Base-by-base conservation (phyloP, 1,140 invertebrate genomes). In the Trichonephila inaurata region DNA sequence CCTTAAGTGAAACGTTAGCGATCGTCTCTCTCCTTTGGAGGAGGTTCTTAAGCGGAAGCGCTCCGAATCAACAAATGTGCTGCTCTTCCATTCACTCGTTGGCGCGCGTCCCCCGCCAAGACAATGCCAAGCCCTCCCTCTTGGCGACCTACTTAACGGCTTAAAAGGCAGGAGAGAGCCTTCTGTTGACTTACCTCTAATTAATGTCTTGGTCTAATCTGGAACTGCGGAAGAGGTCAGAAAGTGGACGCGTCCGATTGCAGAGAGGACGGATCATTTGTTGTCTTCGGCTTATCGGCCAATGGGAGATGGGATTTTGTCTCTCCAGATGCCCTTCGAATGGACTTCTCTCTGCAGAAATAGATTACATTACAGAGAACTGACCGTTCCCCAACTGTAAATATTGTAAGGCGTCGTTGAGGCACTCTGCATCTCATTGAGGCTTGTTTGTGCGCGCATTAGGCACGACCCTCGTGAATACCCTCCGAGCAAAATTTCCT, bases 141-240 rank as follows among this genome's bases (percentile, higher is more conserved):
- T 51, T 51, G 51, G 44, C 82, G 21, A 44, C 82, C 89, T 90
- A 90, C 89, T 90, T 90, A 90, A 89, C 88, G 88, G 88, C 62
- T 89, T 89, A 89, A 72, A 51, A 51, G 51, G 51, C 51, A 51
- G 51, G 51, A 51, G 66, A 89, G 44, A 61, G 89, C 66, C 40
- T 64, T 44, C 51, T 89, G 62, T 28, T 10, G 60, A 12, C 87
- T 72, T 40, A 72, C 18, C n/a, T 18, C 69, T 90, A 90, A 90
- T 90, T 90, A 90, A 90, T 90, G 89, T 90, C 89, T 90, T 81
- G 89, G 89, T 40, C 89, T 90, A 90, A 90, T 90, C 89, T 69
- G 66, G 24, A 69, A n/a, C 14, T n/a, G n/a, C 24, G 60, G 61
- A 64, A 87, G 85, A 87, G 85, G 85, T 87, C 85, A 87, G 85